These are phyloP conservation scores for Pygoscelis adeliae DNA, from an alignment of 2,113 vertebrate species.

Conservation along the genomic window DNA sequence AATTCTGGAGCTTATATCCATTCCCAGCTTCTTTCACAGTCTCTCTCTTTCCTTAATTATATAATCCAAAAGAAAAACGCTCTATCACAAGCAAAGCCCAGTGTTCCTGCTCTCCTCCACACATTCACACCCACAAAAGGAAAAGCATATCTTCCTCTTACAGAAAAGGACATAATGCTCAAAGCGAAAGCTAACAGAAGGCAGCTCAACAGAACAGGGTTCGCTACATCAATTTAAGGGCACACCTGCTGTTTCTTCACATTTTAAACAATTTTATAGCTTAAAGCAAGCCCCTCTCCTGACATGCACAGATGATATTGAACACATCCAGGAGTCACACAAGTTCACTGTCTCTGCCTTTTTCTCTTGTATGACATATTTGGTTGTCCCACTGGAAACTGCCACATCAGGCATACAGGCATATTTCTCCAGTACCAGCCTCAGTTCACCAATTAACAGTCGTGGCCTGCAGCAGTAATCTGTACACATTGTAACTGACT, in stretches of 20 bases:
- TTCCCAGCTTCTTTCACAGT: background rate
- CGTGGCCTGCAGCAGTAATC: background rate
- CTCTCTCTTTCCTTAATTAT: background rate
- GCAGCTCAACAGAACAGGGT: background rate
- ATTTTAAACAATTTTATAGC: background rate
- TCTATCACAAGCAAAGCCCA: background rate
- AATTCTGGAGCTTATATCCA: background rate
- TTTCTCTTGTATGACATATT: background rate
- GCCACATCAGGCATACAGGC: background rate
- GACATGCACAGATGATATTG: rapidly evolving
- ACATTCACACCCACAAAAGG: background rate
- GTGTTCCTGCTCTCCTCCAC: background rate
- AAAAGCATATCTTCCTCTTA: background rate
- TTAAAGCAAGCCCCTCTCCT: background rate
- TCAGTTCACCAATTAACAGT: background rate
- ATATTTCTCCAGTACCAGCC: background rate
- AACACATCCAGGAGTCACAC: background rate
- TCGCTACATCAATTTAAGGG: background rate
- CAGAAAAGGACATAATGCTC: background rate
- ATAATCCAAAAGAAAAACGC: background rate
- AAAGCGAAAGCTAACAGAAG: background rate
- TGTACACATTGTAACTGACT: background rate
- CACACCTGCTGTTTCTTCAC: background rate
- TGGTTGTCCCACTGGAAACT: background rate
- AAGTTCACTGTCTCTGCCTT: background rate